Conservation (phyloP, 2,797 vertebrate species). For the Holocentrus rufus region DNA sequence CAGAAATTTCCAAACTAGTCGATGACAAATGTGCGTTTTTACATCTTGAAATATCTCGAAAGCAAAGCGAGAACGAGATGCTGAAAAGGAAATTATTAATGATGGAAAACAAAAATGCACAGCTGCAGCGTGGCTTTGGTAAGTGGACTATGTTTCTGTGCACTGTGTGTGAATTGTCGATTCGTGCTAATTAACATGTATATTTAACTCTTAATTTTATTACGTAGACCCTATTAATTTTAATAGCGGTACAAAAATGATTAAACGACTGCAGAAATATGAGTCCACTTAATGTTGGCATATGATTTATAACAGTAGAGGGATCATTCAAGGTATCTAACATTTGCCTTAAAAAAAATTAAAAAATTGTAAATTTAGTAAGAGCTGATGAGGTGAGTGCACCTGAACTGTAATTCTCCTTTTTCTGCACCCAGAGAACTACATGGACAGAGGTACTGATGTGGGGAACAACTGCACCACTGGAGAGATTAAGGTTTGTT, state of each 20-base stretch:
- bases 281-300: not conserved
- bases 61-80: conserved; percentile 77
- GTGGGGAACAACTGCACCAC: conserved; percentile 48
- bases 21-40: conserved; percentile 80
- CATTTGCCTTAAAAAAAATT: not conserved
- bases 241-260: not conserved
- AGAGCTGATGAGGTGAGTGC: not conserved
- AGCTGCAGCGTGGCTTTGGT: conserved; percentile 73
- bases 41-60: conserved; percentile 78
- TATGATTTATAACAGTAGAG: not conserved
- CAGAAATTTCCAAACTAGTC: conserved; percentile 82
- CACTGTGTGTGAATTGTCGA: not conserved
- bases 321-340: not conserved
- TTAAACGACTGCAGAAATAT: not conserved
- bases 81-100: conserved; percentile 73
- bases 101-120: conserved; percentile 70
- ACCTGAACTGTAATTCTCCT: not conserved
- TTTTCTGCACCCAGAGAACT: conserved; percentile 63
- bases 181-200: not conserved
- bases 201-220: not conserved
- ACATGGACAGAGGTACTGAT: conserved; percentile 66
- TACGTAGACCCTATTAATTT: not conserved
- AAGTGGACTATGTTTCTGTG: conserved; percentile 32
- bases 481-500: conserved; percentile 66
- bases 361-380: not conserved